Evolutionary conservation across 2,797 vertebrate species (phyloP), one percentile per base, ranked within the genome.

Genomic region (Sphenodon punctatus): DNA sequence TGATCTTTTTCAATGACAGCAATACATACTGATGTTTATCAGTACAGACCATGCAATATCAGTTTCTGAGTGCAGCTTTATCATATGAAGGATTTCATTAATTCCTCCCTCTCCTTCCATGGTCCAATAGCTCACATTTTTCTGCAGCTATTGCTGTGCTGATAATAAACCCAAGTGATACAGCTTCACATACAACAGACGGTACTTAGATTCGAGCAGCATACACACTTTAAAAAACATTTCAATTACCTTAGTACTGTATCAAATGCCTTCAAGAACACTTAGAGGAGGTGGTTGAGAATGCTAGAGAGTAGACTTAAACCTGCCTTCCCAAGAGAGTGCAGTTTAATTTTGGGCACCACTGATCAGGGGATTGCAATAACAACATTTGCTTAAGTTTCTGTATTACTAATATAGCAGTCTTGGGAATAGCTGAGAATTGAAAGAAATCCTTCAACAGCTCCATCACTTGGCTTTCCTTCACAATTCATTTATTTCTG

Each of bases 261-360:
- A 64, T 70, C 67, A 45, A 66, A 42, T 7, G 32, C 23, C 34
- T n/a, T n/a, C 30, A 25, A 27, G 11, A 43, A 39, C 23, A 45
- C 27, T 15, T 14, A 15, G 20, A 25, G 38, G 10, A 66, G 56
- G 20, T 2, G 36, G 27, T 48, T 75, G 55, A 45, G 25, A 49
- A 69, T 8, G 25, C 39, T 69, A 36, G 25, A 13, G 41, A 25
- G 36, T 8, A 73, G n/a, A 39, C 53, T 67, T 68, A 41, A 69
- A 48, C 15, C 10, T 34, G 16, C 20, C 61, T 46, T 41, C 77
- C 81, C 45, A 65, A 67, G 64, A 87, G 74, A 68, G 22, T 64
- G 12, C 48, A 67, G 39, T 72, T 91, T 92, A 87, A 92, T 90
- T 87, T 85, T 5, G 42, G 70, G 72, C 81, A 67, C 65, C 65